Conservation (phyloP, 2,888 invertebrate species). For the Andrena praecox region DNA sequence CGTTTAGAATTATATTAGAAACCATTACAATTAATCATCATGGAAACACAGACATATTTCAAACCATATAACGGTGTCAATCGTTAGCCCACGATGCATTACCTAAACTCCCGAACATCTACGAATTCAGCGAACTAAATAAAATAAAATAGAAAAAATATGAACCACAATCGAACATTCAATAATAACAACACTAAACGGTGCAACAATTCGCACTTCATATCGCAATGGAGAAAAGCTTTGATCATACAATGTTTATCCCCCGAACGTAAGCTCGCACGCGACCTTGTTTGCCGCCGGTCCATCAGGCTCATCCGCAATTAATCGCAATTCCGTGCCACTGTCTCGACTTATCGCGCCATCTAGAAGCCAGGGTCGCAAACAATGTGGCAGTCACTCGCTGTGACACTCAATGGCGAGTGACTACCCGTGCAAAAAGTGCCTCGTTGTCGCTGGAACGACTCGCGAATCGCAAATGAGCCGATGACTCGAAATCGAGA, state of each 20-base stretch:
- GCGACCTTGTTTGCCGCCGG: background rate
- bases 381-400: background rate
- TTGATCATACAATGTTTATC: background rate
- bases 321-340: constrained; percentile 14
- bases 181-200: too few species aligned
- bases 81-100: too few species aligned
- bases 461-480: background rate
- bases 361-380: background rate
- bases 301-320: background rate
- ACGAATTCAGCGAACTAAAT: too few species aligned
- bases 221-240: background rate
- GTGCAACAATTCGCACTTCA: too few species aligned
- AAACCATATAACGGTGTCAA: too few species aligned
- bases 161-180: too few species aligned
- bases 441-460: background rate
- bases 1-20: too few species aligned
- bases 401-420: background rate
- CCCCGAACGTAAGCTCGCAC: background rate
- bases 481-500: constrained; percentile 6
- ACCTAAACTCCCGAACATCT: too few species aligned
- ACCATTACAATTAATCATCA: too few species aligned
- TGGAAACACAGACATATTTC: too few species aligned
- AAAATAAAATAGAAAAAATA: too few species aligned
- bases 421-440: background rate
- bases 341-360: background rate